Evolutionary conservation across 64 coral and sea anemone species (phyloP).

Genomic region (Montipora sp.): DNA sequence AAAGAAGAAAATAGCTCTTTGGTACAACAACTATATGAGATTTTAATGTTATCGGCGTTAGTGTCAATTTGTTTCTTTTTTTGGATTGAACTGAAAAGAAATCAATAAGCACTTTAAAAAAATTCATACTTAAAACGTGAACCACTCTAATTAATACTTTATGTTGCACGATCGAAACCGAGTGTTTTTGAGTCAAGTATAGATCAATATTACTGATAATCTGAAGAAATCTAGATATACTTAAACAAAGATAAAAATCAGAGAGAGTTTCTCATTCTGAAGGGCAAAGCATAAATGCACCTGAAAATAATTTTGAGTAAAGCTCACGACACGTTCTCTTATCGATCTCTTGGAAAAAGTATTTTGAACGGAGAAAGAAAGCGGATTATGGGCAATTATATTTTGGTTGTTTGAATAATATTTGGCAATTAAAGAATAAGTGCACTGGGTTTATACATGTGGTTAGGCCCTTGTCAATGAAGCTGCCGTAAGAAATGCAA

Average conservation of each 20-base stretch:
- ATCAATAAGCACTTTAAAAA: neutral
- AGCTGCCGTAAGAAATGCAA: neutral
- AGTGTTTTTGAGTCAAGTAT: neutral
- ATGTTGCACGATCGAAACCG: neutral
- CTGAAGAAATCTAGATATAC: too few relatives aligned
- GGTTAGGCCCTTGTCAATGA: neutral
- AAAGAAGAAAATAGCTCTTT: neutral
- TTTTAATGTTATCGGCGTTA: neutral
- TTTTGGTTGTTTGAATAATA: neutral
- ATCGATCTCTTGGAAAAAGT: too few relatives aligned
- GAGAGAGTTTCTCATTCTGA: too few relatives aligned
- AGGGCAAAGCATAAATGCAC: too few relatives aligned
- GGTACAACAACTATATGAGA: neutral
- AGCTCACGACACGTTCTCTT: too few relatives aligned
- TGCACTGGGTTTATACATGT: neutral
- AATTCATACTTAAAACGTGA: neutral
- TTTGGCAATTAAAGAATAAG: neutral
- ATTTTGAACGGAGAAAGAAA: too few relatives aligned
- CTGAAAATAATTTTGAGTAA: too few relatives aligned
- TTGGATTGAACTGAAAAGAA: neutral
- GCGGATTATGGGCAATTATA: neutral
- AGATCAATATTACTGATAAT: neutral
- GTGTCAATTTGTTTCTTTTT: too few relatives aligned
- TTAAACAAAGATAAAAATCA: too few relatives aligned
- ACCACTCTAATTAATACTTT: too few relatives aligned